These are phyloP conservation scores for Tiliqua scincoides DNA, from an alignment of 2,113 vertebrate genomes.

Conservation along the genomic window DNA sequence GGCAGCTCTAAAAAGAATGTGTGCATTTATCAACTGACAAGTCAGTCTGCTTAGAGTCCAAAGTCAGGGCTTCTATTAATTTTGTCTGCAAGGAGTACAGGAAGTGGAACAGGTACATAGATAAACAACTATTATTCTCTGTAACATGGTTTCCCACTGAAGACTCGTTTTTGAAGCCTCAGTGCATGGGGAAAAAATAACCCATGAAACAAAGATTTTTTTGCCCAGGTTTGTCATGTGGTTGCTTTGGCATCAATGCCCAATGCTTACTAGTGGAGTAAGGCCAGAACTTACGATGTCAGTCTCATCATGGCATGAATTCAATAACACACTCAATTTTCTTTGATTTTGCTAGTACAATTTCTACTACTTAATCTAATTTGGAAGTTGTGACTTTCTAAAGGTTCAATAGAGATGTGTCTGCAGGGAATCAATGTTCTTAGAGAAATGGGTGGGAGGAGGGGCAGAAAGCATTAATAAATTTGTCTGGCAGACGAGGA, in stretches of 20 bases:
- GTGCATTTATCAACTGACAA: conserved; percentile 71
- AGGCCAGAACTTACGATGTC: conserved; percentile 71
- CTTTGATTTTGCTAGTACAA: conserved; percentile 72
- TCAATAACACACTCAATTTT: conserved; percentile 76
- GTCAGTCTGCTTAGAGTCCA: conserved; percentile 62
- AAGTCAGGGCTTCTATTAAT: conserved; percentile 52
- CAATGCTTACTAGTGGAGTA: conserved; percentile 68
- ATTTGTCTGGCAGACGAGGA: conserved; percentile 71
- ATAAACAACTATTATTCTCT: conserved; percentile 20
- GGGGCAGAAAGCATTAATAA: conserved; percentile 66
- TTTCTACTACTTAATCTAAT: conserved; percentile 76
- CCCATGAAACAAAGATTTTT: conserved; percentile 46
- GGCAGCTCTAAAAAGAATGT: conserved; percentile 71
- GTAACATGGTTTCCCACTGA: conserved; percentile 27
- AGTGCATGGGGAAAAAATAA: not conserved
- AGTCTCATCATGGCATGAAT: conserved; percentile 74
- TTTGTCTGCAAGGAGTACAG: conserved; percentile 21
- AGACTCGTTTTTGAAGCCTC: conserved; percentile 47
- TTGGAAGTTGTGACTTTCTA: conserved; percentile 78
- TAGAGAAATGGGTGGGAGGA: conserved; percentile 43
- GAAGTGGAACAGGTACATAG: not conserved
- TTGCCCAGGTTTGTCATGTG: conserved; percentile 34
- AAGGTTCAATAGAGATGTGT: conserved; percentile 77
- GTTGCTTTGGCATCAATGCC: conserved; percentile 63
- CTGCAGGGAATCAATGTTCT: conserved; percentile 75